A percentile compares a stretch with the other conserved stretches of the same genome.
Conservation (phyloP, 2,113 vertebrate genomes). For the Gopherus flavomarginatus region DNA sequence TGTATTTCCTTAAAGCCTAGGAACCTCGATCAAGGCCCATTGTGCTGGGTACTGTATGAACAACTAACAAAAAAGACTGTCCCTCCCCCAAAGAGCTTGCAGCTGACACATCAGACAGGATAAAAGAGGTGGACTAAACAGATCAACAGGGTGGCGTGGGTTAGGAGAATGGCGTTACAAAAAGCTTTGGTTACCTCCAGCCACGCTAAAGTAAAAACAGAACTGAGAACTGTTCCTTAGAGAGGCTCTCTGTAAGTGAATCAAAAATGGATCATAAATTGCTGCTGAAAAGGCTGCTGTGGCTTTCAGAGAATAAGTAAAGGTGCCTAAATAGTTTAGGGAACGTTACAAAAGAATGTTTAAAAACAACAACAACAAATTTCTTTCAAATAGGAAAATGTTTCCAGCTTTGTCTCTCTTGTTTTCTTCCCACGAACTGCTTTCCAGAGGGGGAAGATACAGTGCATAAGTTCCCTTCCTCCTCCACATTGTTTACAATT, state of each 20-base stretch:
- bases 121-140: neutral
- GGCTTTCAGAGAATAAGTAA: neutral
- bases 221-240: neutral
- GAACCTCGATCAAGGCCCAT: neutral
- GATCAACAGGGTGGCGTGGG: neutral
- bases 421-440: neutral
- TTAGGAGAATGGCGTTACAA: neutral
- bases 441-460: neutral
- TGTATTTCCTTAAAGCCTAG: neutral
- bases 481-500: neutral
- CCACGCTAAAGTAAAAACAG: neutral
- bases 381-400: neutral
- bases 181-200: neutral
- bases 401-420: neutral
- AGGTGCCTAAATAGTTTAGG: neutral
- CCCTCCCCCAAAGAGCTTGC: neutral
- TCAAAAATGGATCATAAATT: neutral
- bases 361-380: neutral
- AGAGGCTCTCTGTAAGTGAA: neutral
- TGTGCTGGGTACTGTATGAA: neutral
- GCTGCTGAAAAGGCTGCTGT: neutral
- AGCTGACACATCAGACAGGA: neutral
- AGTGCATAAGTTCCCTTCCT: neutral
- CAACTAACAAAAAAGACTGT: neutral
- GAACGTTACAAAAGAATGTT: neutral